Evolutionary conservation across 2,797 vertebrate genomes (phyloP), one percentile per base, ranked within the genome.

Genomic region (Lagocephalus sceleratus): DNA sequence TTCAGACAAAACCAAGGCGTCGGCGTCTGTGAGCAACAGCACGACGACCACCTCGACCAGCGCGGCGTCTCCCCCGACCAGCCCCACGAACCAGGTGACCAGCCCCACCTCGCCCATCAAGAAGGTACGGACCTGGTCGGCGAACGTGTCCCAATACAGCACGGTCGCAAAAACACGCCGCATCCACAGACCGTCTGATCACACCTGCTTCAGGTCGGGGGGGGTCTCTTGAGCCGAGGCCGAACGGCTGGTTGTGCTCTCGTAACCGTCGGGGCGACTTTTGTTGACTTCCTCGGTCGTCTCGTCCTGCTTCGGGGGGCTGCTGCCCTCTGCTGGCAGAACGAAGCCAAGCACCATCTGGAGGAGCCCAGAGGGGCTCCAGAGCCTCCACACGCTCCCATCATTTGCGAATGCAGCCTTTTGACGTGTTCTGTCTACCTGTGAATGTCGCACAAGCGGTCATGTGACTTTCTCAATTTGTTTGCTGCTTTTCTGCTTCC

Each of bases 41-140:
- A 87, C 90, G 29, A 84, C 85, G 58, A 68, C 91, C 38, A 78
- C 81, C 66, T 68, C 92, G 1, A 40, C 91, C 60, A 87, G 84
- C 5, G 86, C 90, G 23, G 86, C 90, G 48, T 84, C 93, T 0
- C 85, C 95, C 74, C 89, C 95, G 6, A 79, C 81, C 7, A 90
- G 92, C 69, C 91, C 92, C 0, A 87, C 92, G 77, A 94, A 92
- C 73, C 94, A 94, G 85, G 89, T 93, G 73, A 93, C 93, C 43
- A 91, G 91, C 58, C 96, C 96, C 66, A 89, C 94, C 21, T 98
- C 96, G 48, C 94, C 95, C 32, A 62, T 93, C 52, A 98, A 96
- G 83, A 98, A 98, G 95, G 97, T 99, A 95, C 17, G 75, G 60
- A 44, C 57, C 32, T 3, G 32, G 14, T 14, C n/a, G 40, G 40